phyloP scores from a whole-genome alignment of 2,797 vertebrate genomes.

The Gallinago nigripennis region DNA sequence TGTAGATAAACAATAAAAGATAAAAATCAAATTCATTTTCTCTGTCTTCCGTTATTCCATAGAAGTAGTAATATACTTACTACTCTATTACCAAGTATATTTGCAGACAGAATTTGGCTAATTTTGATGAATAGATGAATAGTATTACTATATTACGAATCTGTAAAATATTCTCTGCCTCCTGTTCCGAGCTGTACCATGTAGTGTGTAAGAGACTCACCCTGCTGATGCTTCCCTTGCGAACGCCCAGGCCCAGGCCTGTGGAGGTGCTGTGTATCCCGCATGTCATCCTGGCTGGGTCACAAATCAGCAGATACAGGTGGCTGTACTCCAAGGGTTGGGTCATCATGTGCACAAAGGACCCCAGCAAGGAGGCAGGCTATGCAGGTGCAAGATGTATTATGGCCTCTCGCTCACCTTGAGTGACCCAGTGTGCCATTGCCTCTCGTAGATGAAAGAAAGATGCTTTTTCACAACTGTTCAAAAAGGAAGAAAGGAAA shows the following conservation, averaged over 20 bases:
- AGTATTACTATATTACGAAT: neutral
- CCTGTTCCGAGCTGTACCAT: neutral
- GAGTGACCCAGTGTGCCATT: neutral
- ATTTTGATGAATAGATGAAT: neutral
- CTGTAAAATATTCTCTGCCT: neutral
- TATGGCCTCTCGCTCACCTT: neutral
- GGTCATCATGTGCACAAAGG: neutral
- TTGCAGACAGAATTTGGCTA: neutral
- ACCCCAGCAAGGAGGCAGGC: neutral
- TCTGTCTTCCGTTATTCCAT: neutral
- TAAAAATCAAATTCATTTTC: neutral
- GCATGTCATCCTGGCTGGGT: neutral
- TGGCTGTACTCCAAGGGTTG: neutral
- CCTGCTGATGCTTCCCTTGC: neutral
- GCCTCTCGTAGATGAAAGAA: neutral
- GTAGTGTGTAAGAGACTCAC: neutral
- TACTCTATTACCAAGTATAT: neutral
- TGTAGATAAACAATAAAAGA: neutral
- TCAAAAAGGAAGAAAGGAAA: constrained; percentile 34
- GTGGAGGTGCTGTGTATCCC: neutral
- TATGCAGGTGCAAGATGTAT: neutral
- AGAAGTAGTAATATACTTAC: neutral
- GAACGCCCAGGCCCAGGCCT: neutral
- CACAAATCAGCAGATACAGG: neutral
- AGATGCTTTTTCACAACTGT: constrained; percentile 14